phyloP scores from a whole-genome alignment of 2,888 invertebrate genomes.

The Ischnura elegans region DNA sequence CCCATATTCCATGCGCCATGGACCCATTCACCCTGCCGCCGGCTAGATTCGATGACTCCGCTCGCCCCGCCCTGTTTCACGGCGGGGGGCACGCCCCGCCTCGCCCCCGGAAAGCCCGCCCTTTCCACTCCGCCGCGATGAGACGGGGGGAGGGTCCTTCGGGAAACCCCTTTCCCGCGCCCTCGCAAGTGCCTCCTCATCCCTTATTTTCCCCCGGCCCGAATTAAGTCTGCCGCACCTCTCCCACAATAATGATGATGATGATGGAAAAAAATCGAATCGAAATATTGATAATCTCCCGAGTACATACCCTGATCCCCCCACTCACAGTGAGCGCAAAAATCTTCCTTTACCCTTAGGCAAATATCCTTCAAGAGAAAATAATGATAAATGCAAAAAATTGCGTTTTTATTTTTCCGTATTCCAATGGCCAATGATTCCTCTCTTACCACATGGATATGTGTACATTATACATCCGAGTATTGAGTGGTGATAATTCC shows the following conservation, averaged over 20 bases:
- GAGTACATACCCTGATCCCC: too few relatives aligned
- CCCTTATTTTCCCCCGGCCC: not conserved
- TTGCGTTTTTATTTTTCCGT: too few relatives aligned
- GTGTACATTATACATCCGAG: too few relatives aligned
- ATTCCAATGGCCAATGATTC: too few relatives aligned
- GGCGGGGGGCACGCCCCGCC: constrained; percentile 42
- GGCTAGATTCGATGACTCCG: constrained; percentile 27
- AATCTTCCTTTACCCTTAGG: too few relatives aligned
- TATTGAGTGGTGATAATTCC: too few relatives aligned
- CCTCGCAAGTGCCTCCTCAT: not conserved
- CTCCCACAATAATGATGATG: too few relatives aligned
- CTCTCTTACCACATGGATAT: too few relatives aligned
- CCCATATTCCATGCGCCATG: constrained; percentile 57
- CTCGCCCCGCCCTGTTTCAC: constrained; percentile 59
- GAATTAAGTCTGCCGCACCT: not conserved
- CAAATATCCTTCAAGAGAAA: too few relatives aligned
- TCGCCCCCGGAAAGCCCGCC: not conserved
- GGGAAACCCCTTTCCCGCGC: not conserved
- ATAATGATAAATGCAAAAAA: too few relatives aligned
- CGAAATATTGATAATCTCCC: not conserved
- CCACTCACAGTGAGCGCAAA: too few relatives aligned
- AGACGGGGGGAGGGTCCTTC: not conserved
- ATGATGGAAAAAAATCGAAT: not conserved
- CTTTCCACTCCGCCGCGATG: not conserved
- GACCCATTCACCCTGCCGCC: constrained; percentile 26